These are phyloP conservation scores for Polydrusus cervinus DNA, from an alignment of 2,888 invertebrate species.

Conservation along the genomic window DNA sequence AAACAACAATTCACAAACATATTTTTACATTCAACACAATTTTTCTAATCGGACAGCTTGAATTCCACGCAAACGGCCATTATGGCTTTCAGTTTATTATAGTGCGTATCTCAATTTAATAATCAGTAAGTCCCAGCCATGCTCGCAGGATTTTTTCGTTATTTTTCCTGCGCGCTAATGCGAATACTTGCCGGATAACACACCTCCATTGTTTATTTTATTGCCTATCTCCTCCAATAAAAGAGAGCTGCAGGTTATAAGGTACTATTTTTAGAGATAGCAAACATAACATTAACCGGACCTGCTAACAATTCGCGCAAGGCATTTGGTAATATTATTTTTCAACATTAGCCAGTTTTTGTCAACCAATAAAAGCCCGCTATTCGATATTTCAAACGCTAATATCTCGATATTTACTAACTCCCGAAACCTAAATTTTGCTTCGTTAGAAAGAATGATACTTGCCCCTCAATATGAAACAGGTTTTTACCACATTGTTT, in stretches of 20 bases:
- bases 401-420: too few relatives aligned
- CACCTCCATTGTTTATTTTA: slow-evolving; percentile 54
- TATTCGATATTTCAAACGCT: too few relatives aligned
- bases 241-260: slow-evolving; percentile 26
- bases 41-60: slow-evolving; percentile 42
- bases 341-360: too few relatives aligned
- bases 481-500: too few relatives aligned
- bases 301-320: too few relatives aligned
- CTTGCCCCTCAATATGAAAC: too few relatives aligned
- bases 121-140: slow-evolving; percentile 47
- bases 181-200: slow-evolving; percentile 51
- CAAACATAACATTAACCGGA: too few relatives aligned
- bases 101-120: slow-evolving; percentile 51
- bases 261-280: slow-evolving; percentile 23
- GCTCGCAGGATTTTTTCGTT: slow-evolving; percentile 44
- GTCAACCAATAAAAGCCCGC: too few relatives aligned
- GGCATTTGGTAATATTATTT: too few relatives aligned
- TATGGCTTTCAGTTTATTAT: slow-evolving; percentile 41
- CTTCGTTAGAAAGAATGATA: too few relatives aligned
- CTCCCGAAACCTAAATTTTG: too few relatives aligned
- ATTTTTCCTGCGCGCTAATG: slow-evolving; percentile 51
- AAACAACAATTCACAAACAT: too few relatives aligned
- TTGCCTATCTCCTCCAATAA: slow-evolving; percentile 46
- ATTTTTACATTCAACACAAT: slow-evolving; percentile 8
- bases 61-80: slow-evolving; percentile 38